Conservation (phyloP, 1,140 invertebrate genomes). For the Rhagoletis zephyria region DNA sequence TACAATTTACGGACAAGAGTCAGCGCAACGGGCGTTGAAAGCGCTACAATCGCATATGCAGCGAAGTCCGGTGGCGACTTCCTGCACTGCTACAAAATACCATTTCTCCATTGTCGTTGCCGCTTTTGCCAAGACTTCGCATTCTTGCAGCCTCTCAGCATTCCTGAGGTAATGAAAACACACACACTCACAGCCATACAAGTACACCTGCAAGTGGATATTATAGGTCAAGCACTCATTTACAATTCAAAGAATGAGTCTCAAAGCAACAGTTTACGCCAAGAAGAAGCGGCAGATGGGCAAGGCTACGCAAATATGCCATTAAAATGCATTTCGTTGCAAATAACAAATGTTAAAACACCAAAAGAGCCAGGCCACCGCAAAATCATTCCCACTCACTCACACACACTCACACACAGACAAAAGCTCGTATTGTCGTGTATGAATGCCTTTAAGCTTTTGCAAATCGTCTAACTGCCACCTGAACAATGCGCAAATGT, state of each 20-base stretch:
- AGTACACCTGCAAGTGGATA: too few species aligned
- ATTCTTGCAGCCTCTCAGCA: slow-evolving; percentile 6
- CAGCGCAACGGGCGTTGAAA: neutral
- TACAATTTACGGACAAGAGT: neutral
- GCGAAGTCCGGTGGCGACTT: neutral
- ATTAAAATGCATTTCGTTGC: slow-evolving; percentile 52
- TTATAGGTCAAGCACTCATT: neutral
- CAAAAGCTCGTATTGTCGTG: too few species aligned
- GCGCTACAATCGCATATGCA: neutral
- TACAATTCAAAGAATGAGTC: slow-evolving; percentile 42
- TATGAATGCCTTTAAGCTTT: neutral
- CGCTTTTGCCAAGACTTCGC: slow-evolving; percentile 1
- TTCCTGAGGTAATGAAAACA: neutral
- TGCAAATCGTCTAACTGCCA: slow-evolving; percentile 34
- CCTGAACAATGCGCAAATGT: slow-evolving; percentile 34
- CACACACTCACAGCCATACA: neutral
- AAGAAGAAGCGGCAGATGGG: neutral
- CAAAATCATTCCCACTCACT: neutral
- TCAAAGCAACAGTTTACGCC: slow-evolving; percentile 46
- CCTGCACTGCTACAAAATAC: neutral
- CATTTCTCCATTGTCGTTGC: neutral
- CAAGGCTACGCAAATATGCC: slow-evolving; percentile 5
- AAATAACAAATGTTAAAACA: slow-evolving; percentile 39
- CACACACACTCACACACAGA: too few species aligned
- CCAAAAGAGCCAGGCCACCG: neutral